Conservation (phyloP, 2,888 invertebrate species). For the Megalurothrips usitatus region DNA sequence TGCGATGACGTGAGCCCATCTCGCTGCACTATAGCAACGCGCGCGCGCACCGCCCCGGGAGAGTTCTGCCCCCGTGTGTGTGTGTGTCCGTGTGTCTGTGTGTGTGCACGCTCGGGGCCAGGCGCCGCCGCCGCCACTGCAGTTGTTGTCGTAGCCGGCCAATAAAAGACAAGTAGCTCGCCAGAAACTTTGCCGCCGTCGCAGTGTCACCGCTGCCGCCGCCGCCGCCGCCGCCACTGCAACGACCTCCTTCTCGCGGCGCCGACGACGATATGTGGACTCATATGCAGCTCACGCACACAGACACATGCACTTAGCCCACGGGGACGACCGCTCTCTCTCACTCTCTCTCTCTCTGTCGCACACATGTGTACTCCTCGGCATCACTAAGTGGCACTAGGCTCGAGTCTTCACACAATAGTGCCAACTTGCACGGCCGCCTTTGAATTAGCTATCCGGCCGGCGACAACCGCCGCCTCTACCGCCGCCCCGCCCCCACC, state of each 20-base stretch:
- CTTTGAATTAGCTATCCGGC: slow-evolving; percentile 14
- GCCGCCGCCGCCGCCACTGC: background rate
- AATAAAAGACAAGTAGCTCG: background rate
- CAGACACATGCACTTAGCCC: background rate
- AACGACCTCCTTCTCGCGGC: background rate
- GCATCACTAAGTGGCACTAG: slow-evolving; percentile 26
- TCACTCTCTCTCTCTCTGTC: background rate
- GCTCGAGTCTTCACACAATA: slow-evolving; percentile 18
- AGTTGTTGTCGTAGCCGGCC: background rate
- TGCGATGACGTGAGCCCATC: background rate
- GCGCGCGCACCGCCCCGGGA: no score
- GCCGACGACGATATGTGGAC: no score
- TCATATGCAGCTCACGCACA: background rate
- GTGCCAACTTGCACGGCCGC: slow-evolving; percentile 18
- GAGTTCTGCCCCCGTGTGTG: no score
- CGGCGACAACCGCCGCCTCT: background rate
- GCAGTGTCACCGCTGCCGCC: background rate
- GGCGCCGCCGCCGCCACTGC: no score
- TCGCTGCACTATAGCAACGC: no score
- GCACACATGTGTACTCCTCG: background rate
- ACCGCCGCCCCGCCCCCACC: background rate
- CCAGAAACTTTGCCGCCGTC: background rate
- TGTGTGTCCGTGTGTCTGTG: no score
- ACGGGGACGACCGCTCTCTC: background rate
- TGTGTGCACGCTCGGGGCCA: no score